Evolutionary conservation across 2,113 vertebrate species (phyloP), one percentile per base, ranked within the genome.

Genomic region (Leuciscus idus): DNA sequence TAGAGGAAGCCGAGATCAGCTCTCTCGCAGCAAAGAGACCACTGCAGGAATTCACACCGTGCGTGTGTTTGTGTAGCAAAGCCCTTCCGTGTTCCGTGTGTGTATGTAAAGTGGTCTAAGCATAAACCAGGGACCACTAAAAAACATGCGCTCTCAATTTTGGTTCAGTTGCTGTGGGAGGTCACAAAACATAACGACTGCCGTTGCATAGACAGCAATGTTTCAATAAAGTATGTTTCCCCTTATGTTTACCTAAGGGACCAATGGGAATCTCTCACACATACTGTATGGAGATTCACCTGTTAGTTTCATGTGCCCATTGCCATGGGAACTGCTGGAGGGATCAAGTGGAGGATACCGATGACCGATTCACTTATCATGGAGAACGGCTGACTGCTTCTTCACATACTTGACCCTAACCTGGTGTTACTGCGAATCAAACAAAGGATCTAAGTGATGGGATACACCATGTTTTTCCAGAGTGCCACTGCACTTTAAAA

Each of bases 31-130:
- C 90, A 90, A 87, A 83, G 90, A 90, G 77, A 87, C 85, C 91
- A 91, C 89, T 90, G 87, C 87, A 90, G 90, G 91, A 93, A 93
- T 93, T 89, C 70, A 74, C 39, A 36, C 33, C 59, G 43, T 66
- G 46, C 81, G 78, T 57, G n/a, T 57, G n/a, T 52, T 57, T 68
- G 28, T 75, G 87, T 57, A 36, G 55, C 28, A 7, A 70, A 70
- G 10, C 23, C 33, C 28, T n/a, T 50, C 23, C 17, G 21, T 33
- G 21, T 28, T 81, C 15, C n/a, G 0, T 55, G 30, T 43, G 39
- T 86, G 21, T 12, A 57, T 52, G 1, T 72, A 36, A 70, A 83
- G 66, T 61, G 46, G 66, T 46, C 57, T 52, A 13, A 43, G 48
- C 12, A 72, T 50, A 61, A 62, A 21, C 12, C 36, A 75, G 78